Conservation (phyloP, 1,140 invertebrate species). For the Drosophila tristis region DNA sequence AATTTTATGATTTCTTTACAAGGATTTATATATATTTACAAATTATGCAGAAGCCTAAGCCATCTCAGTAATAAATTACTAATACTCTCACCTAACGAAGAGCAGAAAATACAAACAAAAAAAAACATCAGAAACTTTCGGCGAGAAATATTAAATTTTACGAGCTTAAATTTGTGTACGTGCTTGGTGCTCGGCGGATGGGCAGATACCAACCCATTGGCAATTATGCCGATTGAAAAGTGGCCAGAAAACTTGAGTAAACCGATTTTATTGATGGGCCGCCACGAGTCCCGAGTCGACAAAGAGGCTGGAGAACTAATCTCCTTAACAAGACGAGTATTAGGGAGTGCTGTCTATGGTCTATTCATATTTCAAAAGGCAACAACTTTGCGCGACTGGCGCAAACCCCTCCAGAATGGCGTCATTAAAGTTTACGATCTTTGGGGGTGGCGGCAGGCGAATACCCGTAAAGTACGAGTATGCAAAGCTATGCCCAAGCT, state of each 20-base stretch:
- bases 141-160: conserved; percentile 79
- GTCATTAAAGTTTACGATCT: conserved; percentile 79
- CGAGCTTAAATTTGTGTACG: conserved; percentile 77
- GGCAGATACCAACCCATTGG: conserved; percentile 50
- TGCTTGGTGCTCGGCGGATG: conserved; percentile 44
- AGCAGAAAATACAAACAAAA: not conserved
- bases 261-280: conserved; percentile 75
- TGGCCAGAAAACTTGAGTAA: conserved; percentile 70
- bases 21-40: conserved; percentile 45
- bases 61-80: conserved; percentile 65
- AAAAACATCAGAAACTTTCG: conserved; percentile 47
- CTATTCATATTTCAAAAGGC: conserved; percentile 79
- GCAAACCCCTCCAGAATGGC: conserved; percentile 69
- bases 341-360: conserved; percentile 40
- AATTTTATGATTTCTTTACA: conserved; percentile 59
- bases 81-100: conserved; percentile 35
- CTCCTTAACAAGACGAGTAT: conserved; percentile 75
- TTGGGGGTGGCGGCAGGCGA: conserved; percentile 2
- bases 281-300: conserved; percentile 8
- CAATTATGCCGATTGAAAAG: conserved; percentile 80
- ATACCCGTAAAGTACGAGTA: conserved; percentile 72
- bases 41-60: conserved; percentile 60
- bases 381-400: conserved; percentile 59
- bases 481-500: conserved; percentile 62
- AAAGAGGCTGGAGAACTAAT: conserved; percentile 65